Evolutionary conservation across 2,113 vertebrate genomes (phyloP), one percentile per base, ranked within the genome.

Genomic region (Ploceus nigricollis): DNA sequence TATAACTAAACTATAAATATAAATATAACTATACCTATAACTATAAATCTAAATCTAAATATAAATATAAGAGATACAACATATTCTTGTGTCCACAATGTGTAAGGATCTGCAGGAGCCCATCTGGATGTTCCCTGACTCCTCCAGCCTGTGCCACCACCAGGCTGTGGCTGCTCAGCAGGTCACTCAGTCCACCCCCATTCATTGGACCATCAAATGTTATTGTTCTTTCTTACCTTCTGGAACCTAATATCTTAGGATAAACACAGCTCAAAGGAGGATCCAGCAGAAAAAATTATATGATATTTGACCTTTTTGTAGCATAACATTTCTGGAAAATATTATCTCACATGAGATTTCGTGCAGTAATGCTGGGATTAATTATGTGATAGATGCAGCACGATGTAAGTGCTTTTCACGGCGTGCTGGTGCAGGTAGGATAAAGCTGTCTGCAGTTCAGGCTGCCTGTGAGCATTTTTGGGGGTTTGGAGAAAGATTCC

Each of bases 271-370:
- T 90, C 42, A 2, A 21, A 93, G 90, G 40, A 83, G 58, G 85
- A 87, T 86, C 66, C 54, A 42, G 58, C 63, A 53, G 82, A 79
- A 85, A 82, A 90, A 73, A 76, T 57, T 22, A 39, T 35, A 69
- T 70, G 69, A 85, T 83, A 92, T 94, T 80, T 97, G 92, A 93
- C 90, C 86, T 92, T 94, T 89, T 92, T 92, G 75, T 93, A 82
- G 63, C 58, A 40, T 84, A 94, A 93, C 90, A 51, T 86, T 94
- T 70, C 85, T 66, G 76, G 88, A 77, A 93, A 92, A 90, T 82
- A 89, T 83, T 70, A 80, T 86, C 66, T 90, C 92, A 83, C 31
- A 7, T 65, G 92, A 82, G 82, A 82, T 79, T 91, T 80, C 4
- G 2, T 73, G 90, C 64, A 35, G 86, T 6, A 7, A 80, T 77